Evolutionary conservation across 2,113 vertebrate genomes (phyloP).

Genomic region (Onychorhynchus coronatus): DNA sequence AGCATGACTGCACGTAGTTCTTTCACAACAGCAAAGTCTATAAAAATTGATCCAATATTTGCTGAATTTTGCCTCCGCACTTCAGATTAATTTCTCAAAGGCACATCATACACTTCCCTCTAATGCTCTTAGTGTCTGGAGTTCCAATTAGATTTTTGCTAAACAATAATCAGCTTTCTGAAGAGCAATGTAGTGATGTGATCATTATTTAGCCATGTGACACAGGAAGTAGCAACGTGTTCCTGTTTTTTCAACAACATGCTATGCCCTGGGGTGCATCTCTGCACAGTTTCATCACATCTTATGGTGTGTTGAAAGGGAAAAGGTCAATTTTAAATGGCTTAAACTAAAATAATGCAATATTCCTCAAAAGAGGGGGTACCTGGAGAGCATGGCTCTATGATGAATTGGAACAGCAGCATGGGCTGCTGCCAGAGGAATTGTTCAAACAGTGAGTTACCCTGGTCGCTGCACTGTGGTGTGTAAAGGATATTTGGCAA

Average conservation of each 20-base stretch:
- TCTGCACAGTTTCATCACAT: neutral
- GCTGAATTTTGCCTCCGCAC: conserved; percentile 3
- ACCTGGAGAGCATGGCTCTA: neutral
- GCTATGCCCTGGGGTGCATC: neutral
- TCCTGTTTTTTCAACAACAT: neutral
- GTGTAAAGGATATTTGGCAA: neutral
- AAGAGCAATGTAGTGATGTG: neutral
- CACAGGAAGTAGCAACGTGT: neutral
- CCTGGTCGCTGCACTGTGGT: accelerated
- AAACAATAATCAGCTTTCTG: conserved; percentile 21
- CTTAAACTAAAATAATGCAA: neutral
- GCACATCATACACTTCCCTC: neutral
- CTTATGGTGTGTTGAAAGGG: neutral
- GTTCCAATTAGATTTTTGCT: neutral
- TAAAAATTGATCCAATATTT: conserved; percentile 48
- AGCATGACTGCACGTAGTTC: neutral
- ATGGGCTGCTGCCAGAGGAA: neutral
- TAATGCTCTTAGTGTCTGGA: neutral
- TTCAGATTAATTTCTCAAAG: conserved; percentile 39
- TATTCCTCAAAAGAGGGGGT: neutral
- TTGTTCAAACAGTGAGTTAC: neutral
- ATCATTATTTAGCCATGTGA: neutral
- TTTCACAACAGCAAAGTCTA: neutral
- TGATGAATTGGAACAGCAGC: neutral
- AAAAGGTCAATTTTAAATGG: neutral